phyloP scores from a whole-genome alignment of 2,113 vertebrate genomes.

The Oryzias curvinotus region DNA sequence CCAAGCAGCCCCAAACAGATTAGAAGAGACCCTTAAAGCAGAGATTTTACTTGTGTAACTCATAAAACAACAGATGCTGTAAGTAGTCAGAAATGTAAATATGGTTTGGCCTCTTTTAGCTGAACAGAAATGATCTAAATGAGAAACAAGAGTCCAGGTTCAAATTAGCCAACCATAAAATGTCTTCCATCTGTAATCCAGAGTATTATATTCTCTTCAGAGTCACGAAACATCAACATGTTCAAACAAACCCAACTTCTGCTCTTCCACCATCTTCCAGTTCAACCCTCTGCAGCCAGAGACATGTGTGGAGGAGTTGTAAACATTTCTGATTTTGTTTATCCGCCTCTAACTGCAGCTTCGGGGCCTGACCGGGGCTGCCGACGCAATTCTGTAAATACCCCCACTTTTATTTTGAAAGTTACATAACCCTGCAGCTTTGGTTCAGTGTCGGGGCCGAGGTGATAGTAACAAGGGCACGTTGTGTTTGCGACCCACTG shows the following conservation, averaged over 20 bases:
- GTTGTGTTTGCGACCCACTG: conserved; percentile 34
- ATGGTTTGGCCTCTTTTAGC: no score
- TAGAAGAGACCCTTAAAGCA: no score
- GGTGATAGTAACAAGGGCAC: conserved; percentile 37
- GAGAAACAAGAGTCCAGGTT: no score
- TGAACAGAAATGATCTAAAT: no score
- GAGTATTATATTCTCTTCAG: conserved; percentile 7
- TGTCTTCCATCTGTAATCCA: not conserved
- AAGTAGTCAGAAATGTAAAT: no score
- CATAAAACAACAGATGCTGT: no score
- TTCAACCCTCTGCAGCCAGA: conserved; percentile 25
- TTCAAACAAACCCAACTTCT: conserved; percentile 11
- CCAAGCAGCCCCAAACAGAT: no score
- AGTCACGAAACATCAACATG: conserved; percentile 8
- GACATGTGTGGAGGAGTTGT: conserved; percentile 18
- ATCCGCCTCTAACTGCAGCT: conserved; percentile 27
- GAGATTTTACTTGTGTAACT: no score
- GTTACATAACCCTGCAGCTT: conserved; percentile 16
- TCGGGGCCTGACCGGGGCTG: conserved; percentile 23
- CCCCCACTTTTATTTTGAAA: conserved; percentile 52
- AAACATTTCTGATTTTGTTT: conserved; percentile 31
- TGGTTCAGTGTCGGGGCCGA: conserved; percentile 45
- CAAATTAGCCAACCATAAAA: no score
- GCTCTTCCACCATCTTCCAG: conserved; percentile 25
- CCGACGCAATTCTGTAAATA: conserved; percentile 38